Evolutionary conservation across 2,888 invertebrate genomes (phyloP), one percentile per base, ranked within the genome.

Genomic region (Xestia ashworthii): DNA sequence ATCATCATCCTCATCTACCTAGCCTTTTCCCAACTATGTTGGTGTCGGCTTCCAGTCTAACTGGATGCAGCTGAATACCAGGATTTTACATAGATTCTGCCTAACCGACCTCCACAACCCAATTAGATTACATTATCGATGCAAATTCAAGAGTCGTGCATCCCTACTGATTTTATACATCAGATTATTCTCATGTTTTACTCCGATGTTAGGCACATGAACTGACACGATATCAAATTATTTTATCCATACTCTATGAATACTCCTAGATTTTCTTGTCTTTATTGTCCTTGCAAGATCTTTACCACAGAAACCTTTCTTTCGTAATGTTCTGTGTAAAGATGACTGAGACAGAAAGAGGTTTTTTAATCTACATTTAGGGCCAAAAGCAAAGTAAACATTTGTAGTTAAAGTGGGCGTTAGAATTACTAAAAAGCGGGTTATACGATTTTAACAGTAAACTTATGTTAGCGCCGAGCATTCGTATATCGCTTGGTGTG

Each of bases 171-270:
- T 60, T 32, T 16, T 32, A 25, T 50, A 48, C 2, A 58, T 48
- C 9, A 50, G 53, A 71, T 71, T n/a, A 22, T 5, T 67, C 32
- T 32, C 16, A 11, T 44, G 48, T 81, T 70, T n/a, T 60, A 66
- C 25, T 65, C 16, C 1, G 19, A 74, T 50, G 16, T 38, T 46
- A 69, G 58, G 25, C 25, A 25, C 44, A 69, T 58, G 69, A 65
- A 41, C 50, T 67, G 65, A 65, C 80, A 69, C 14, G 50, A 50
- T 58, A 74, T 65, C 44, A 66, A 67, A 79, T 22, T 66, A 38
- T 50, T 76, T 8, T 12, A n/a, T 60, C 0, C 16, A 6, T 60
- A 25, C 12, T n/a, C n/a, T 55, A 55, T 12, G 22, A 8, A 11
- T 48, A 71, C 38, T 48, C 12, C 55, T 70, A n/a, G 11, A n/a